Percentiles rank a stretch among this genome's conserved stretches.
These are phyloP conservation scores for Campoletis sonorensis DNA, from an alignment of 1,140 invertebrate species.

Conservation along the genomic window DNA sequence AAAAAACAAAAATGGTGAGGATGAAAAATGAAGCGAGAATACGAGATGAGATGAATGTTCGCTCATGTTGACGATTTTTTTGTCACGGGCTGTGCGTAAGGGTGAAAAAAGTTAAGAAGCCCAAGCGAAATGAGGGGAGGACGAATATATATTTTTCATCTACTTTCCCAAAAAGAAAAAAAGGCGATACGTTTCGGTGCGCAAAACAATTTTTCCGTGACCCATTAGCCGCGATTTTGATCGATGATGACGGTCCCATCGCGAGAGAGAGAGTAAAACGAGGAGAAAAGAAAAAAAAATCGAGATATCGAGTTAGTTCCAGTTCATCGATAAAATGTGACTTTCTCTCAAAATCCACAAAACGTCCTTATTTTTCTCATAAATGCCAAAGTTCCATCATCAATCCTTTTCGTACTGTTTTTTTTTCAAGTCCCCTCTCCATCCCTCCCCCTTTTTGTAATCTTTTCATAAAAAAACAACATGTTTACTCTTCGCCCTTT, in stretches of 20 bases:
- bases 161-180: slow-evolving; percentile 12
- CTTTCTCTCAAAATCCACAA: background rate
- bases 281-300: slow-evolving; percentile 26
- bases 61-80: slow-evolving; percentile 30
- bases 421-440: too few species aligned
- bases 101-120: slow-evolving; percentile 18
- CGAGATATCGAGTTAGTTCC: slow-evolving; percentile 33
- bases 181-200: slow-evolving; percentile 38
- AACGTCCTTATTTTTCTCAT: background rate
- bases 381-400: slow-evolving; percentile 20
- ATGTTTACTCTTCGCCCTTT: slow-evolving; percentile 10
- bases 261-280: background rate
- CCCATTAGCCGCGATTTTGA: slow-evolving; percentile 47
- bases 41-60: slow-evolving; percentile 24
- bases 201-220: slow-evolving; percentile 35
- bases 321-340: slow-evolving; percentile 43
- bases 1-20: too few species aligned
- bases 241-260: slow-evolving; percentile 43
- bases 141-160: slow-evolving; percentile 1
- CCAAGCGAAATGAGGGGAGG: background rate
- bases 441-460: background rate
- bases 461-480: background rate
- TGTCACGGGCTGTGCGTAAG: background rate
- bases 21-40: slow-evolving; percentile 44
- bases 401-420: slow-evolving; percentile 10